phyloP scores from a whole-genome alignment of 1,140 invertebrate species.

The Neodiprion lecontei region DNA sequence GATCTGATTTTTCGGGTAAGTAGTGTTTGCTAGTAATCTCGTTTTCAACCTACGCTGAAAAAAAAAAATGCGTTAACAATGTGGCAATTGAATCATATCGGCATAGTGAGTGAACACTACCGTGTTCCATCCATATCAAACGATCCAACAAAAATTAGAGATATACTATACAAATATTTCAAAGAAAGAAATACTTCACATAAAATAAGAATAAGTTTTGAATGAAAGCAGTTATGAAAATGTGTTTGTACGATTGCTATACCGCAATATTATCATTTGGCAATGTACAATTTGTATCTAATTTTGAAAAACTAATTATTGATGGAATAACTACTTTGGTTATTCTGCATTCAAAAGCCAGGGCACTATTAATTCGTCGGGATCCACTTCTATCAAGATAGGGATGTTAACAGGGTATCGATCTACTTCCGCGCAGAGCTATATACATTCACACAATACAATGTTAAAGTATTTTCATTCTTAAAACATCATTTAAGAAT shows the following conservation, averaged over 20 bases:
- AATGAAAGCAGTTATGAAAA: too few relatives aligned
- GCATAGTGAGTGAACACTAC: too few relatives aligned
- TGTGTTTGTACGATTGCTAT: too few relatives aligned
- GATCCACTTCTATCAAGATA: neutral
- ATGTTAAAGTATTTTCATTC: too few relatives aligned
- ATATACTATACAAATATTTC: too few relatives aligned
- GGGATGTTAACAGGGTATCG: neutral
- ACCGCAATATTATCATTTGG: neutral
- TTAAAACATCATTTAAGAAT: too few relatives aligned
- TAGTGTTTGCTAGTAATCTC: conserved; percentile 49
- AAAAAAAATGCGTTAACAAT: conserved; percentile 18
- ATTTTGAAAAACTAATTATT: neutral
- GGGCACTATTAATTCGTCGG: neutral
- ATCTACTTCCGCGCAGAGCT: neutral
- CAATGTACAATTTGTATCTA: neutral
- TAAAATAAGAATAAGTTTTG: too few relatives aligned
- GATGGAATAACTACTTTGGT: neutral
- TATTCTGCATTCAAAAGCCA: neutral
- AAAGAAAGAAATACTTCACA: too few relatives aligned
- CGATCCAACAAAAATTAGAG: neutral
- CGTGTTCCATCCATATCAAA: neutral
- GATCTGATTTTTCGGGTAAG: conserved; percentile 37
- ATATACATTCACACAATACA: neutral
- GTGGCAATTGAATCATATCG: too few relatives aligned
- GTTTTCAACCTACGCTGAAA: conserved; percentile 58